Conservation (phyloP, 1,140 invertebrate species). For the Drosophila nigrodunni region DNA sequence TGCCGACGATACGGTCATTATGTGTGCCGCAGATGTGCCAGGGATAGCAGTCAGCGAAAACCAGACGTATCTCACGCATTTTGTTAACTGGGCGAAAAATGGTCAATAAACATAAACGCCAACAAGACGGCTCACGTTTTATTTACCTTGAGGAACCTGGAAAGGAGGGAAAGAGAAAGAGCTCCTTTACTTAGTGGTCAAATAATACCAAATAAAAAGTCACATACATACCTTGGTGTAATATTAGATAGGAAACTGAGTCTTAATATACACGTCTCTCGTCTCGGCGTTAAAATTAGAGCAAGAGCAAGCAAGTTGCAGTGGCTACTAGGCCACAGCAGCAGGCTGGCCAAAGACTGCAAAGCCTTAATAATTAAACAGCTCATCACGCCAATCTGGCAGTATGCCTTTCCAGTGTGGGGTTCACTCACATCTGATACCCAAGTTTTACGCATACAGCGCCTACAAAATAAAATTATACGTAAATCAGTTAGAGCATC, state of each 20-base stretch:
- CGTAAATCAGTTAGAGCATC: not conserved
- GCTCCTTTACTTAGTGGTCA: not conserved
- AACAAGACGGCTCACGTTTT: not conserved
- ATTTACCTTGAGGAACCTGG: not conserved
- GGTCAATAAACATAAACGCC: not conserved
- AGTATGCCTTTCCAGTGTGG: conserved; percentile 8
- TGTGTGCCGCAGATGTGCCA: not conserved
- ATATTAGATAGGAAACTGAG: not conserved
- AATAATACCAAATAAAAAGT: not conserved
- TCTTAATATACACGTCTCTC: no score
- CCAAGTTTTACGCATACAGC: not conserved
- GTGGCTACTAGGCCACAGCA: not conserved
- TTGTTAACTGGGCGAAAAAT: not conserved
- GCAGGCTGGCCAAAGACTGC: not conserved
- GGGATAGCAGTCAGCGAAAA: not conserved
- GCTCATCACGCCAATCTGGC: conserved; percentile 23
- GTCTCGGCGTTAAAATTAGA: no score
- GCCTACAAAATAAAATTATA: not conserved
- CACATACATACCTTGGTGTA: not conserved
- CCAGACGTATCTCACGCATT: not conserved
- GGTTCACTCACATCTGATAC: not conserved
- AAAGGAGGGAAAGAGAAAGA: not conserved
- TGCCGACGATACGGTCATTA: conserved; percentile 2
- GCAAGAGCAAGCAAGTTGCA: conserved; percentile 4
- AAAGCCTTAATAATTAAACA: conserved; percentile 3